Conservation (phyloP, 1,140 invertebrate species). For the Trinorchestia longiramus region DNA sequence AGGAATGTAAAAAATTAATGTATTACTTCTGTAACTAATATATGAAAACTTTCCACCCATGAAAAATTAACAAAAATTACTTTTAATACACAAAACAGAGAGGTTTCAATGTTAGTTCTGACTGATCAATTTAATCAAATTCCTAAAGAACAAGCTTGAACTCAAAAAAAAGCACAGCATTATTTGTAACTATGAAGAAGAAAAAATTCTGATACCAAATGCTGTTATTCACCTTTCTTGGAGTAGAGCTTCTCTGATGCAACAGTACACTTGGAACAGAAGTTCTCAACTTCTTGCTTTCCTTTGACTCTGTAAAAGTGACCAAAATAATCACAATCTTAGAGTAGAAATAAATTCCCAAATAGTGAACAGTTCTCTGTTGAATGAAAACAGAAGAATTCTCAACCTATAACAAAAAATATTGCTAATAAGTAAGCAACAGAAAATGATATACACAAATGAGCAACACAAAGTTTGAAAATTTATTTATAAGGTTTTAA, state of each 20-base stretch:
- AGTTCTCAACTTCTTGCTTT: constrained; percentile 32
- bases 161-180: background rate
- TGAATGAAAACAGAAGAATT: background rate
- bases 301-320: background rate
- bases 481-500: background rate
- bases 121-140: background rate
- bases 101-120: background rate
- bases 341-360: background rate
- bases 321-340: background rate
- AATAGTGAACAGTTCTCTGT: background rate
- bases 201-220: background rate
- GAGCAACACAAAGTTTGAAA: background rate
- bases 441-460: background rate
- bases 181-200: background rate
- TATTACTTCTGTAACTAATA: no score
- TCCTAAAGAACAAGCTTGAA: background rate
- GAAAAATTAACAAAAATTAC: background rate
- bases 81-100: background rate
- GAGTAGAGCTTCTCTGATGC: constrained; percentile 18
- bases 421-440: background rate
- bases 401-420: background rate
- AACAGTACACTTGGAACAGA: constrained; percentile 35
- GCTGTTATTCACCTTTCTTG: constrained; percentile 14
- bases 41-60: no score
- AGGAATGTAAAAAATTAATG: background rate